Base-by-base conservation (phyloP, 2,113 vertebrate genomes). In the Cairina moschata region DNA sequence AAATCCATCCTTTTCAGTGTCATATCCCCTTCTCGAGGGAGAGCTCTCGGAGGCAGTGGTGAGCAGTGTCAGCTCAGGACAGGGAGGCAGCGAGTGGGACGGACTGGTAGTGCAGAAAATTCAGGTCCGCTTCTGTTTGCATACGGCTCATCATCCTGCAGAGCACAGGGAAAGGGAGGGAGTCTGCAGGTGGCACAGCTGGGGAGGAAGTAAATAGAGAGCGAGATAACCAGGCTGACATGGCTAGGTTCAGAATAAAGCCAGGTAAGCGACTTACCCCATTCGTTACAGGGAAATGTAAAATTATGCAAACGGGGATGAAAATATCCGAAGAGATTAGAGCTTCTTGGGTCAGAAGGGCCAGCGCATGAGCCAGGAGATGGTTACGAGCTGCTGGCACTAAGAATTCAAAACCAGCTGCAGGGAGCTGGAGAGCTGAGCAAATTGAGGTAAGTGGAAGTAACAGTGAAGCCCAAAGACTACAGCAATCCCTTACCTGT, bases 151-250 rank as follows among this genome's bases (percentile, higher is more conserved):
- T 91, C 75, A 60, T 84, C 91, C 90, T 88, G 93, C 83, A 68
- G 93, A 81, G 80, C 83, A 34, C n/a, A 48, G 3, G 32, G 88
- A 52, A 59, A 76, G 72, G 83, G 73, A 90, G 90, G 90, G 55
- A 77, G 67, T 46, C 13, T 91, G 91, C 87, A 91, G 93, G 90
- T 94, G 84, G 74, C 4, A 48, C 85, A 77, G 78, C 86, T 59
- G 87, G 58, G 72, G 22, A 89, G 86, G 93, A 81, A 73, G 60
- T 38, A 59, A 90, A 59, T 28, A 28, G 0, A 1, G 80, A 93
- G 68, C 59, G 18, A 36, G 72, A 66, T 56, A 94, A 76, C 29
- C 8, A 2, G 67, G 78, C 72, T 66, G 90, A 21, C 68, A 48
- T 22, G 88, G 86, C 83, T 40, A 55, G 65, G 78, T 83, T 91